Base-by-base conservation (phyloP, 1,140 invertebrate genomes). In the Monochamus saltuarius region DNA sequence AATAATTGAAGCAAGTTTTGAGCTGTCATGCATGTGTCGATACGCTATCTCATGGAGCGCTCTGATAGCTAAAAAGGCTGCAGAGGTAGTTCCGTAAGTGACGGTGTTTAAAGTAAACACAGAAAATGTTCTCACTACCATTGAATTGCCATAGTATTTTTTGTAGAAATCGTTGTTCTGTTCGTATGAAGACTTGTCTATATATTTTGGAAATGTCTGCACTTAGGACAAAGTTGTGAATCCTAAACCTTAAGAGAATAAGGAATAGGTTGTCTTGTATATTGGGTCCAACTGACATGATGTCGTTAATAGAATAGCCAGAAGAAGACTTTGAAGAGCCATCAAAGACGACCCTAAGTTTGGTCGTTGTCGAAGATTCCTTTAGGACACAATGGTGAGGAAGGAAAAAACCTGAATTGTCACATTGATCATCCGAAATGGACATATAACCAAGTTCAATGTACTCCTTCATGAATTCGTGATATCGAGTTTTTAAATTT, bases 161-260 rank as follows among this genome's bases (percentile, higher is more conserved):
- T 63, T 78, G 75, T 11, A 73, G 63, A 19, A 72, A 47, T 22
- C 53, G 34, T 58, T 77, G 67, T 36, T 72, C 57, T 16, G 61
- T 36, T 42, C 66, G 8, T 13, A 79, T 60, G 17, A 62, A n/a
- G 1, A 79, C 66, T 62, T 77, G 73, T 6, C 72, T 57, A 55
- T 77, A 80, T 69, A 78, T 78, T 62, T 79, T 75, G 16, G 56
- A 62, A 11, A 80, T 72, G 55, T 81, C 79, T 6, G 72, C 72
- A n/a, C 65, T 62, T 19, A 81, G 61, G 22, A 73, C 74, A 49
- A 76, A 56, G 13, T 47, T 63, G 59, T 77, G 69, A 35, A 51
- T 58, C 43, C 79, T 37, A 72, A 79, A 80, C 42, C 77, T 68
- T 14, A 80, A 58, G 6, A 81, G 29, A 46, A 80, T 67, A 29